phyloP scores from a whole-genome alignment of 2,888 invertebrate genomes.

The Oligia strigilis region DNA sequence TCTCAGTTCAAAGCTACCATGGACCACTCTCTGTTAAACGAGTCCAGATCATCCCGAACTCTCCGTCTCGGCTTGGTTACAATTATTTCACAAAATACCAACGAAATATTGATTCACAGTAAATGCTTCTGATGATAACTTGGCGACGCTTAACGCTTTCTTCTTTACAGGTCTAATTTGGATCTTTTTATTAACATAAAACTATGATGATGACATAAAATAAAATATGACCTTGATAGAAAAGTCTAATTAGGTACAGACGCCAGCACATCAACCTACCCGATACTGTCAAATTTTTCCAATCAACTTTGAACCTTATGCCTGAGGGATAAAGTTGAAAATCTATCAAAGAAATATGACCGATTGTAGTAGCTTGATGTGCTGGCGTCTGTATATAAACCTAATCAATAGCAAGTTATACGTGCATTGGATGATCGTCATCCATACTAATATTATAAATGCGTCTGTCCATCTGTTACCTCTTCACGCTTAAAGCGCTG shows the following conservation, averaged over 20 bases:
- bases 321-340: no score
- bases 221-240: not conserved
- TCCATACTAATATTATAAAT: no score
- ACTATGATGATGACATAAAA: not conserved
- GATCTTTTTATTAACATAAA: not conserved
- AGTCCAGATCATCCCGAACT: not conserved
- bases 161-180: not conserved
- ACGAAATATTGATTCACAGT: not conserved
- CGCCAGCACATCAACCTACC: no score
- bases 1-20: not conserved
- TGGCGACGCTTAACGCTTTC: not conserved
- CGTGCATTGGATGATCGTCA: not conserved
- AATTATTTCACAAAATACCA: not conserved
- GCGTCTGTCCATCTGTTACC: no score
- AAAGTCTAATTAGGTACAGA: not conserved
- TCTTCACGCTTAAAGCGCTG: no score
- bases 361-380: no score
- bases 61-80: not conserved
- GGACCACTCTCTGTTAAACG: not conserved
- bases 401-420: not conserved
- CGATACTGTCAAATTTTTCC: no score
- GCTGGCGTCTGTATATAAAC: not conserved
- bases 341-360: no score
- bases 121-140: not conserved
- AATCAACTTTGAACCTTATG: no score